Evolutionary conservation across 92 coral and sea anemone genomes (phyloP).

Genomic region (Porites divaricata): DNA sequence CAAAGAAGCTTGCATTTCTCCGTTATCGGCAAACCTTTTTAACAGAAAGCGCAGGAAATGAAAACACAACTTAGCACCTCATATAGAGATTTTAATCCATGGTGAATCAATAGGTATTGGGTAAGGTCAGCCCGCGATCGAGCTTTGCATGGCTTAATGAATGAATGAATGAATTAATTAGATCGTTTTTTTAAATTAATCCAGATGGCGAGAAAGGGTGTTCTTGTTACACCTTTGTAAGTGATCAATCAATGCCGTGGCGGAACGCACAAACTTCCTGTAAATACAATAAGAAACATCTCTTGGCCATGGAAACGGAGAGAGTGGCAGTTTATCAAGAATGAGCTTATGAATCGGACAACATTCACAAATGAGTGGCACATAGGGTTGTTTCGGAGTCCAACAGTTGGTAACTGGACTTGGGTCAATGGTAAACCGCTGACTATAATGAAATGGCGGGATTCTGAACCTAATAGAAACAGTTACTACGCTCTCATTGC

Average conservation of each 20-base stretch:
- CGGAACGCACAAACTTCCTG: not conserved
- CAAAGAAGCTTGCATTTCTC: no score
- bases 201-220: conserved; percentile 16
- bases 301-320: conserved; percentile 45
- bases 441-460: not conserved
- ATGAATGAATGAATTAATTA: no score
- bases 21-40: no score
- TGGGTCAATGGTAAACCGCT: not conserved
- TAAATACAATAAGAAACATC: not conserved
- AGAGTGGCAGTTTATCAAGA: conserved; percentile 42
- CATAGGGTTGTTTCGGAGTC: not conserved
- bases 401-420: not conserved
- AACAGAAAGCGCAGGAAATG: no score
- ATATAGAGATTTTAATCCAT: no score
- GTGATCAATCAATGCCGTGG: not conserved
- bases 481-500: not conserved
- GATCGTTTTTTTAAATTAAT: not conserved
- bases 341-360: conserved; percentile 9
- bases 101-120: no score
- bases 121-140: no score
- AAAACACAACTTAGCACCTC: no score
- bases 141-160: no score
- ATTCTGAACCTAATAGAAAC: not conserved
- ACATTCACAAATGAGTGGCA: not conserved
- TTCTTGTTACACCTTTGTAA: conserved; percentile 37